Base-by-base conservation (phyloP, 2,888 invertebrate species). In the Leptinotarsa rubiginosa region DNA sequence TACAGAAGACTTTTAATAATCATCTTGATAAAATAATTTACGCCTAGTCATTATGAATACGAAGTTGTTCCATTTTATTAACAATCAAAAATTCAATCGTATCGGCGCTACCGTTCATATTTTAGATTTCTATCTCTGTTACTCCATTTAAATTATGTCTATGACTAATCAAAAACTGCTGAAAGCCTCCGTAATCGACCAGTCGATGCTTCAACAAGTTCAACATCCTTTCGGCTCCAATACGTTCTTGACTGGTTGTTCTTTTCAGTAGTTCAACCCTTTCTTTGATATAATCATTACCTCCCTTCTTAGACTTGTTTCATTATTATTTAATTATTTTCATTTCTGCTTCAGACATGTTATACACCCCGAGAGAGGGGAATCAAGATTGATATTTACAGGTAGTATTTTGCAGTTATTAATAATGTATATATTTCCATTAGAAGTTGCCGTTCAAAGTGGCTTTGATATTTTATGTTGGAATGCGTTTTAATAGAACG, bases 321-420 rank as follows among this genome's bases (percentile, higher is more conserved):
- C 88, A 88, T 88, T 88, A 88, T 88, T 88, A 88, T 88, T 88
- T 88, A 87, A 88, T 88, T 88, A 88, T 88, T 88, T 88, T 88
- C 88, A 87, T 88, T 88, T 88, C 88, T 88, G 88, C 85, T 85
- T 82, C 82, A 86, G 88, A 88, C 88, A 86, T 86, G 86, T 87
- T 80, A 79, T 78, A 79, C 56, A 56, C 67, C 72, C 68, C 74
- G 73, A 73, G 41, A 41, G 73, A 77, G 74, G 78, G 77, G 79
- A 74, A 74, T 76, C 78, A 76, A 82, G 80, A 83, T 83, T 83
- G 82, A 82, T 83, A 83, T 83, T 83, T 80, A 78, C 81, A 82
- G 81, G 81, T 82, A 82, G 78, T 77, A 78, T 78, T 79, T 75
- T 74, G 75, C 76, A 77, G 77, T 77, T 77, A 79, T 77, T 80